Percentiles rank a stretch among this genome's conserved stretches.
Conservation (phyloP, 2,113 vertebrate genomes). For the Charina bottae region DNA sequence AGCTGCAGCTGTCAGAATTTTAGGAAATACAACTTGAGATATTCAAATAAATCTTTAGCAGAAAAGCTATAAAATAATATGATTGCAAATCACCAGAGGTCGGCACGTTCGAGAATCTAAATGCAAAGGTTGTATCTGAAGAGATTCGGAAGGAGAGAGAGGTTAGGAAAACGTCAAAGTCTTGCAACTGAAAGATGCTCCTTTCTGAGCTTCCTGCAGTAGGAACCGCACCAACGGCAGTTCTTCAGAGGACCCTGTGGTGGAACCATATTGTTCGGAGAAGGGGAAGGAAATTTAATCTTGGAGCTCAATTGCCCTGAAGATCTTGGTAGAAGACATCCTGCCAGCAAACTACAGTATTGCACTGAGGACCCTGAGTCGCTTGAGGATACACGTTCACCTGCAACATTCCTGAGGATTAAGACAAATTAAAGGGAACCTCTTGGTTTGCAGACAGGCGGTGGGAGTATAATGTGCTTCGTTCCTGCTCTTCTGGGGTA, state of each 20-base stretch:
- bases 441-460: neutral
- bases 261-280: conserved; percentile 57
- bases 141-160: no score
- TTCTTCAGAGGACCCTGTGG: conserved; percentile 47
- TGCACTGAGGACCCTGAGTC: conserved; percentile 12
- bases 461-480: conserved; percentile 14
- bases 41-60: no score
- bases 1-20: no score
- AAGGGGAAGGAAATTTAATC: conserved; percentile 59
- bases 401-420: accelerated
- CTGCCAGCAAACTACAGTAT: conserved; percentile 37
- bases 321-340: conserved; percentile 39
- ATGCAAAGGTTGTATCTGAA: no score
- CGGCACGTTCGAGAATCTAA: neutral
- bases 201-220: conserved; percentile 42
- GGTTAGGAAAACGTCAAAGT: conserved; percentile 45
- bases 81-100: no score
- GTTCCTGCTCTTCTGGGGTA: neutral
- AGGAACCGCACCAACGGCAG: conserved; percentile 51
- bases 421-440: conserved; percentile 14
- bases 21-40: no score
- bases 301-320: conserved; percentile 49
- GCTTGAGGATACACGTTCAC: conserved; percentile 1
- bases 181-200: conserved; percentile 53
- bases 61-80: no score